phyloP scores from a whole-genome alignment of 2,888 invertebrate species.

The Brenthis daphne region DNA sequence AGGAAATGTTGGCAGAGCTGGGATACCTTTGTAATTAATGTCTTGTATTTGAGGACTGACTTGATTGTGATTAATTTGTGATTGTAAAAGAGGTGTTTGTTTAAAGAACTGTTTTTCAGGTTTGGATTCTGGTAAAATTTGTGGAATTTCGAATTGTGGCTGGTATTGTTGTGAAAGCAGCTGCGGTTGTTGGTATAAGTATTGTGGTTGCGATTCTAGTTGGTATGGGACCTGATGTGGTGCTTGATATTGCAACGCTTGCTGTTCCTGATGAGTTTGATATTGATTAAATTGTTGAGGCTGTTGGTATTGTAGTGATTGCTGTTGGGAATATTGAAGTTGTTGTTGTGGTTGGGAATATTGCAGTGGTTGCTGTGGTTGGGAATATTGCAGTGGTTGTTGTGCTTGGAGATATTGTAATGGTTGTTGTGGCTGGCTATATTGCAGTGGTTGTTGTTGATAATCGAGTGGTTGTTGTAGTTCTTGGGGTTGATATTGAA shows the following conservation, averaged over 20 bases:
- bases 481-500: slow-evolving; percentile 29
- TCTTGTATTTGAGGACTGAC: slow-evolving; percentile 35
- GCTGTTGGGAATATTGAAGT: slow-evolving; percentile 1
- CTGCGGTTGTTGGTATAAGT: slow-evolving; percentile 23
- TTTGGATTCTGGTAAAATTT: slow-evolving; percentile 30
- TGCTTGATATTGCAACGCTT: slow-evolving; percentile 12
- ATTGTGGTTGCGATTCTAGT: slow-evolving; percentile 20
- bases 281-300: slow-evolving; percentile 20
- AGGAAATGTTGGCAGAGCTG: slow-evolving; percentile 52
- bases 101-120: slow-evolving; percentile 24
- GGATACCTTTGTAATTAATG: slow-evolving; percentile 40
- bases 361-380: not conserved
- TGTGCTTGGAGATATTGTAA: slow-evolving; percentile 5
- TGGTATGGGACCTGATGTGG: slow-evolving; percentile 24
- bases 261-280: slow-evolving; percentile 13
- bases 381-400: not conserved
- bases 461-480: slow-evolving; percentile 34
- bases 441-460: slow-evolving; percentile 24
- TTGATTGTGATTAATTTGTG: slow-evolving; percentile 25
- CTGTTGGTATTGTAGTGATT: slow-evolving; percentile 11
- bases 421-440: slow-evolving; percentile 26
- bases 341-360: slow-evolving; percentile 4
- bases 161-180: slow-evolving; percentile 38
- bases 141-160: slow-evolving; percentile 35
- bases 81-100: slow-evolving; percentile 21